These are phyloP conservation scores for Globicephala melas DNA, from an alignment of 2,113 vertebrate genomes.

Conservation along the genomic window DNA sequence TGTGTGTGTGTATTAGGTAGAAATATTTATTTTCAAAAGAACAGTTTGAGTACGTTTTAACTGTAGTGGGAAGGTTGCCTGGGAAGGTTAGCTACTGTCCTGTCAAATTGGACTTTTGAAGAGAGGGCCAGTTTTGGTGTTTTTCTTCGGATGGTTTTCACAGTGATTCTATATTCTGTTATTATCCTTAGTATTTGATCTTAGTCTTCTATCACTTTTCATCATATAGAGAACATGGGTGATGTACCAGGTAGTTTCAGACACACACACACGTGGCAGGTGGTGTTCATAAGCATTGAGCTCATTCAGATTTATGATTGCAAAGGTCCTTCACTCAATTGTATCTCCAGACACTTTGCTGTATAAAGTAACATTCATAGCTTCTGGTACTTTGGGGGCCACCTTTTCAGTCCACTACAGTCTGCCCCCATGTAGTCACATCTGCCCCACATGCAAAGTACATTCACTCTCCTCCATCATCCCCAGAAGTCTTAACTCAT, in stretches of 20 bases:
- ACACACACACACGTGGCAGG: not conserved
- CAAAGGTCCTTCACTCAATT: not conserved
- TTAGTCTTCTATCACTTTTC: not conserved
- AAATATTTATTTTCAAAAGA: not conserved
- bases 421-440: not conserved
- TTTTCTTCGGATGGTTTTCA: not conserved
- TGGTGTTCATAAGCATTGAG: not conserved
- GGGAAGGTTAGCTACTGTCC: not conserved
- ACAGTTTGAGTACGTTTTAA: not conserved
- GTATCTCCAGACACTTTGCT: not conserved
- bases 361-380: not conserved
- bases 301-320: not conserved
- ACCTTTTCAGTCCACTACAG: not conserved
- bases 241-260: not conserved
- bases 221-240: not conserved
- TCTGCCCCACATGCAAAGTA: not conserved
- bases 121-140: not conserved
- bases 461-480: not conserved
- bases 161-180: not conserved
- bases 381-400: not conserved
- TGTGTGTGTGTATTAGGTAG: not conserved
- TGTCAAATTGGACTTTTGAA: not conserved
- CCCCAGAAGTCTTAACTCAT: not conserved
- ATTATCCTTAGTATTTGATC: not conserved
- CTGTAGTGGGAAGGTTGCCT: not conserved